These are phyloP conservation scores for Felis catus DNA, from an alignment of 2,113 vertebrate genomes.

Conservation along the genomic window DNA sequence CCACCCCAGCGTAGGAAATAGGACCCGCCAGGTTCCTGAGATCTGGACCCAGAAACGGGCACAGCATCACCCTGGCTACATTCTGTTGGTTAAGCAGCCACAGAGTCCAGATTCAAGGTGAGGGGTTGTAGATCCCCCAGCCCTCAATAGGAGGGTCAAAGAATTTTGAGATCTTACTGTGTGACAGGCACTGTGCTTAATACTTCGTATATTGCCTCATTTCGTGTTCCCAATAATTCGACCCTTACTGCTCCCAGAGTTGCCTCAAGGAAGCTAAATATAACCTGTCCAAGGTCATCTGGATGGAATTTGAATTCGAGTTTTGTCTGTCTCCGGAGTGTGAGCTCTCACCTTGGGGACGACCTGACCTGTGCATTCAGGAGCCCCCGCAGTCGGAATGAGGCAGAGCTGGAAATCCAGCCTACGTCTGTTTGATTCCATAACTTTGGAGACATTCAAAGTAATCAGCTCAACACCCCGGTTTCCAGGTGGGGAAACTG, in stretches of 20 bases:
- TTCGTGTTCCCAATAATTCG: accelerated
- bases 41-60: not conserved
- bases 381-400: not conserved
- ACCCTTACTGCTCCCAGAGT: not conserved
- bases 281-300: not conserved
- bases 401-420: not conserved
- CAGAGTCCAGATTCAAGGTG: not conserved
- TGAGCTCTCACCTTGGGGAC: not conserved
- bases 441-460: not conserved
- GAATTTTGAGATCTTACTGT: not conserved
- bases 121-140: not conserved
- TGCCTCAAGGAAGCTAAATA: not conserved
- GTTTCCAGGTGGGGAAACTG: not conserved
- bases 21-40: not conserved
- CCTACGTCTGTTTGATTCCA: not conserved
- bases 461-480: too few species aligned
- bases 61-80: accelerated
- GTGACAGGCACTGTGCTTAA: accelerated
- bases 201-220: accelerated
- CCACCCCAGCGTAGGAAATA: not conserved
- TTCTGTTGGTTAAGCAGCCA: not conserved
- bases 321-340: not conserved
- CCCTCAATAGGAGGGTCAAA: not conserved
- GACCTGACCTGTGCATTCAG: not conserved
- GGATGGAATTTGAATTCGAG: not conserved